Conservation (phyloP, 2,113 vertebrate genomes). For the Nymphicus hollandicus region DNA sequence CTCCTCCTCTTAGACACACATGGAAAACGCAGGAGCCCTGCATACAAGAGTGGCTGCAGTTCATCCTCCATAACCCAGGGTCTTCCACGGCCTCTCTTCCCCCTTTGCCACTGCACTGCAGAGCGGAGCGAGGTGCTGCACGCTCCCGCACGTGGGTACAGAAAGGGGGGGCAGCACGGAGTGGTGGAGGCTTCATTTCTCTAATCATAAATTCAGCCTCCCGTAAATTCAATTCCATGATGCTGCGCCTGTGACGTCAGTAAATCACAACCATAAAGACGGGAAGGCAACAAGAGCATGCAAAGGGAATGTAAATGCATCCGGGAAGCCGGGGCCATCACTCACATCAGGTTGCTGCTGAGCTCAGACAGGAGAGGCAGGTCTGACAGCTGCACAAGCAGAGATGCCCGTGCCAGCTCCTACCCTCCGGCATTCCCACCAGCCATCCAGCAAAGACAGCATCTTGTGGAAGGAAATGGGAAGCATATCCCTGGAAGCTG, state of each 20-base stretch:
- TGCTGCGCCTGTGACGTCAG: neutral
- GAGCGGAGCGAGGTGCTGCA: neutral
- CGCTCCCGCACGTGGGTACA: neutral
- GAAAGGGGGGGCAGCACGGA: rapidly evolving
- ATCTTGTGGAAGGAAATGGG: neutral
- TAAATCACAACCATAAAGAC: slow-evolving; percentile 8
- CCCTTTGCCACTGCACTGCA: rapidly evolving
- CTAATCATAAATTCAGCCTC: neutral
- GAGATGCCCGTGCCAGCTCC: neutral
- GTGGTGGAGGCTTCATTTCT: neutral
- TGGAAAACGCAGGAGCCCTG: neutral
- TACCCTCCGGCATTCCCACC: neutral
- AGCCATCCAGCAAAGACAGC: neutral
- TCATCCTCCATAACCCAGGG: neutral
- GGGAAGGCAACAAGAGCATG: neutral
- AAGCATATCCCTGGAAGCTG: neutral
- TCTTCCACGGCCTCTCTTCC: neutral
- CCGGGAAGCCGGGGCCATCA: neutral
- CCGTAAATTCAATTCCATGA: neutral
- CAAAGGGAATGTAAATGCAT: neutral
- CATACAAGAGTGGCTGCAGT: neutral
- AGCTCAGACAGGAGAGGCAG: neutral
- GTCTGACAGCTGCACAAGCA: neutral
- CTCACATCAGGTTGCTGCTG: neutral
- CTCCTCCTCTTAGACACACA: neutral